Base-by-base conservation (phyloP, 37 sponge, comb jelly and placozoan species). In the Theonella swinhoei region DNA sequence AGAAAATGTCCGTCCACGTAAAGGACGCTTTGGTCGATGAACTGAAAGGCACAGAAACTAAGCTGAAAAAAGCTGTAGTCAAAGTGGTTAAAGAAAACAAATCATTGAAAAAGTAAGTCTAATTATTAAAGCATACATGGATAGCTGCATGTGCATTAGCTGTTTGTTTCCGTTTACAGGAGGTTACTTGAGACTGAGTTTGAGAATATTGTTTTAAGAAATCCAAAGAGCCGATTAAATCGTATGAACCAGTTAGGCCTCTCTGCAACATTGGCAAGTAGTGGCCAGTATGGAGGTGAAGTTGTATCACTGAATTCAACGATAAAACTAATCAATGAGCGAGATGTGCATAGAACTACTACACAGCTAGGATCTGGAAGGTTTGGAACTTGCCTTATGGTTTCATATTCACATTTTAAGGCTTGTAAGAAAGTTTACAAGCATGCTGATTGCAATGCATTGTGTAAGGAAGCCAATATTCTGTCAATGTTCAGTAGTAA, bases 381-480 rank as follows among this genome's bases (percentile, higher is more conserved):
- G 32, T 70, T 31, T 70, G 72, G 33, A 14, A 70, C 72, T 31
- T 70, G 72, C 32, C 33, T 23, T 8, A 37, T 70, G 37, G 37
- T 20, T 5, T 37, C 3, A 33, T 70, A 33, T 70, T 33, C 23
- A 5, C 72, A 70, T 70, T 70, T 33, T 37, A 17, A 70, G 37
- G 72, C 37, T 22, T 70, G 72, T 30, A 37, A 37, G 7, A 32
- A 70, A 32, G 14, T 14, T 14, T 47, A 47, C 54, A 47, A 14
- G 54, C 54, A 47, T 47, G 54, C 54, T 17, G 54, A 47, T 47
- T 14, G 14, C 14, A 47, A 47, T 47, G 7, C 14, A 47, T 3
- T 32, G 37, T 17, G 33, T 70, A 70, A 70, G 23, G 72, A 70
- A 70, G 72, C 72, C 23, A 70, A 70, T 30, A 32, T 32, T 37